Conservation (phyloP, 2,797 vertebrate species). For the Hydrocynus forskahlii region DNA sequence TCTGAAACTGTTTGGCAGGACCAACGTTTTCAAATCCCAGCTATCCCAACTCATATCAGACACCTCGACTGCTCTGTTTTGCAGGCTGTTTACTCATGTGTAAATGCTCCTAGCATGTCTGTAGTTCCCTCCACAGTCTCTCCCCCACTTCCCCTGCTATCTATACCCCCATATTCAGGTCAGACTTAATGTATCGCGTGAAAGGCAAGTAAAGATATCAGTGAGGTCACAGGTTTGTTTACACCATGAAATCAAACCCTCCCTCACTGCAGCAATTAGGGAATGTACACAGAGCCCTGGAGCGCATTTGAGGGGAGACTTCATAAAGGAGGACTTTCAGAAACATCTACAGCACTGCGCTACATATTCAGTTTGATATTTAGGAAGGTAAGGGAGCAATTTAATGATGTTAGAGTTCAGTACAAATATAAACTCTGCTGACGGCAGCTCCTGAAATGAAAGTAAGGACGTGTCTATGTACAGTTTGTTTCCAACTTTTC, state of each 20-base stretch:
- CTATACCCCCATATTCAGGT: constrained; percentile 24
- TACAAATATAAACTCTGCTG: background rate
- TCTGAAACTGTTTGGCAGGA: too few species aligned
- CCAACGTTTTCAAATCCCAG: too few species aligned
- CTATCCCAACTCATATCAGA: background rate
- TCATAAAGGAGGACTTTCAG: background rate
- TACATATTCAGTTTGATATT: background rate
- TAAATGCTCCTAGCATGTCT: constrained; percentile 1
- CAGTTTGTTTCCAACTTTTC: background rate
- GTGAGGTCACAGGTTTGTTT: constrained; percentile 50
- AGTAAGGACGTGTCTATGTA: background rate
- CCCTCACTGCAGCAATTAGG: constrained; percentile 28
- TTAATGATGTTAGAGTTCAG: background rate
- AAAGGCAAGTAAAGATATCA: constrained; percentile 38
- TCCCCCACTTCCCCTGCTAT: background rate
- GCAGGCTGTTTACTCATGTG: background rate
- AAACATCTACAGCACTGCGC: background rate
- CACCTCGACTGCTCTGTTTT: background rate
- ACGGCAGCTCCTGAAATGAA: background rate
- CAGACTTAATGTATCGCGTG: constrained; percentile 30
- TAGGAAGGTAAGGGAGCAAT: constrained; percentile 36
- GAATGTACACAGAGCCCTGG: background rate
- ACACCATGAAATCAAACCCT: constrained; percentile 37
- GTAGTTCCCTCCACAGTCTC: background rate
- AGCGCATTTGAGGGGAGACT: background rate